A percentile compares a stretch with the other conserved stretches of the same genome.
Evolutionary conservation across 2,113 vertebrate genomes (phyloP).

Genomic region (Chamaea fasciata): DNA sequence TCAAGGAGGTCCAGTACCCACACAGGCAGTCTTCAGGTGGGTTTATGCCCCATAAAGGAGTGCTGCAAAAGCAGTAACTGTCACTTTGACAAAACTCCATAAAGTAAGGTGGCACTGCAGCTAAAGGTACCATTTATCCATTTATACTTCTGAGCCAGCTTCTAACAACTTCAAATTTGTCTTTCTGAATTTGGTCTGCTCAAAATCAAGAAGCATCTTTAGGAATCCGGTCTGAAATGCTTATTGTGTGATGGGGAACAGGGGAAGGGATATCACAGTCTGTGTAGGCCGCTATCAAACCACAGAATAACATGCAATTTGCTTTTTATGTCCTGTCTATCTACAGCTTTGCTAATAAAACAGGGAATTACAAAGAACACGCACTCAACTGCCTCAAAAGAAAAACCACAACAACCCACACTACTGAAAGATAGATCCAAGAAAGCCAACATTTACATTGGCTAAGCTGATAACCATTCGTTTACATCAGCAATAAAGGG

Average conservation of each 20-base stretch:
- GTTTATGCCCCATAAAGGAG: not conserved
- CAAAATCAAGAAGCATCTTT: not conserved
- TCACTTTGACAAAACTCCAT: not conserved
- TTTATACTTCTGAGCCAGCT: not conserved
- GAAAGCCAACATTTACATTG: not conserved
- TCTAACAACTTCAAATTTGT: not conserved
- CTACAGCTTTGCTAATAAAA: not conserved
- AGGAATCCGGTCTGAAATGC: not conserved
- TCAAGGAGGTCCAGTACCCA: not conserved
- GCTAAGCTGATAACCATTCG: not conserved
- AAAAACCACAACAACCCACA: not conserved
- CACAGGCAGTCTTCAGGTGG: not conserved
- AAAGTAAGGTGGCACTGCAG: not conserved
- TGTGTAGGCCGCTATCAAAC: not conserved
- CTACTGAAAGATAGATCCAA: not conserved
- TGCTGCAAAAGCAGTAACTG: not conserved
- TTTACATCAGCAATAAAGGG: not conserved
- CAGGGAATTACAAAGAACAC: not conserved
- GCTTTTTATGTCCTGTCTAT: not conserved
- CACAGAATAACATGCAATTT: not conserved
- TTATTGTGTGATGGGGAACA: not conserved
- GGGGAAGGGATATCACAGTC: not conserved
- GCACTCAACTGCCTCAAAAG: not conserved
- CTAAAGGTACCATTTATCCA: not conserved
- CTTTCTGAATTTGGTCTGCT: not conserved